A percentile compares a stretch with the other conserved stretches of the same genome.
Conservation (phyloP, 2,888 invertebrate species). For the Homarus gammarus region DNA sequence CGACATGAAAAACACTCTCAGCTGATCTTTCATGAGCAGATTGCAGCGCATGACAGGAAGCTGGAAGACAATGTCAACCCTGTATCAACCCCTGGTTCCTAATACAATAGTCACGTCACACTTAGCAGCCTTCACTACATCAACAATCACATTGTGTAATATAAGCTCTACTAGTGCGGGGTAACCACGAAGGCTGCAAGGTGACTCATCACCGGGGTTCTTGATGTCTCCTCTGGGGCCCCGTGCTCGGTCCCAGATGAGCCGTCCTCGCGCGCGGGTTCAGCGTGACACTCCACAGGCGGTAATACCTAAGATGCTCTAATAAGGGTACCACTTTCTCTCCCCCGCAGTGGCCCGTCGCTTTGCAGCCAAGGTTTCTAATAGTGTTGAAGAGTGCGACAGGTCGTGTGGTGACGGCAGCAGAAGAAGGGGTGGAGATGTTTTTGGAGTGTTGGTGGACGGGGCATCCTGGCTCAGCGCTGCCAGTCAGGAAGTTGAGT, state of each 20-base stretch:
- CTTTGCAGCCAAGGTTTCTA: conserved; percentile 58
- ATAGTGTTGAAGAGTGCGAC: conserved; percentile 40
- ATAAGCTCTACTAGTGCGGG: conserved; percentile 73
- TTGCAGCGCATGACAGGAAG: conserved; percentile 71
- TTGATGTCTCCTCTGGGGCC: conserved; percentile 58
- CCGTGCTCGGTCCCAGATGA: conserved; percentile 41
- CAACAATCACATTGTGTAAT: conserved; percentile 71
- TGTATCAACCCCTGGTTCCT: conserved; percentile 61
- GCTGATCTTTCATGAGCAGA: conserved; percentile 67
- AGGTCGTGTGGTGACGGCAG: conserved; percentile 41
- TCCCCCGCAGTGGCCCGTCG: conserved; percentile 74
- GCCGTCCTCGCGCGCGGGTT: conserved; percentile 43
- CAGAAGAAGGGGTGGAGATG: conserved; percentile 48
- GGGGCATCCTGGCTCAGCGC: conserved; percentile 70
- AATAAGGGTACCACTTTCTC: conserved; percentile 75
- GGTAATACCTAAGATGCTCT: conserved; percentile 59
- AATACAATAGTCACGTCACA: conserved; percentile 52
- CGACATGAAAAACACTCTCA: conserved; percentile 71
- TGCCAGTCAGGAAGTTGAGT: conserved; percentile 75
- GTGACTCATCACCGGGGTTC: conserved; percentile 61
- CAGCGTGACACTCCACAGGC: conserved; percentile 55
- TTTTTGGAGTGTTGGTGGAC: conserved; percentile 45
- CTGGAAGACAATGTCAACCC: conserved; percentile 73
- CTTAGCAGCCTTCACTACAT: conserved; percentile 69
- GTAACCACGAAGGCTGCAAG: conserved; percentile 62